Base-by-base conservation (phyloP, 35 echinoderm and acorn worm species). In the Eucidaris tribuloides region DNA sequence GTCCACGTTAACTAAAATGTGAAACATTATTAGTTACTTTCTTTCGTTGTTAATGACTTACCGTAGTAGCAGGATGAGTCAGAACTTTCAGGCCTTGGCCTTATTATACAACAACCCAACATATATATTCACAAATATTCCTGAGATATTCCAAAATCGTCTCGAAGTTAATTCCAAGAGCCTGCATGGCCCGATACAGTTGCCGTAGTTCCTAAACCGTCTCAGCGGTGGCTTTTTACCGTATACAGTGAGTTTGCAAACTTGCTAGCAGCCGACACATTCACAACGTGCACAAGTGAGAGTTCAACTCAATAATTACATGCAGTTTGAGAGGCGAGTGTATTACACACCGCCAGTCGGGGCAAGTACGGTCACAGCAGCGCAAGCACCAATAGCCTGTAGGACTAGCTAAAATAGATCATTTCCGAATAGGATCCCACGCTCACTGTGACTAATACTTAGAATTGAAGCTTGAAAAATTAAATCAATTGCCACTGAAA, bases 391-490 rank as follows among this genome's bases (percentile, higher is more conserved):
- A 74, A 15, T 27, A 64, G 30, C 61, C 28, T 27, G 61, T 32
- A 32, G 28, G 68, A 22, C 24, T 44, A 42, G 29, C 11, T 36
- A 27, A 74, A 74, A 74, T 74, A n/a, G 68, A 74, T 74, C 68
- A 74, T 40, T 74, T 74, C 68, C 68, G 38, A 74, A 13, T 33
- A 74, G 68, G 41, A 35, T 41, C 68, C 41, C 44, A 74, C 28
- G 68, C 68, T 74, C 35, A 42, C 68, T 74, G 41, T 74, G 68
- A 74, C 68, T 74, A 74, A 74, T 74, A 44, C 38, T 74, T 74
- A 74, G 24, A 33, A 74, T 74, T 40, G 1, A 44, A 38, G 68
- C 34, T 22, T 38, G 7, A 36, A 74, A 74, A 71, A 38, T 74
- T 74, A 40, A 74, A 74, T 11, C n/a, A n/a, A n/a, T 9, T 52